Evolutionary conservation across 2,888 invertebrate genomes (phyloP).

Genomic region (Polydesmus complanatus): DNA sequence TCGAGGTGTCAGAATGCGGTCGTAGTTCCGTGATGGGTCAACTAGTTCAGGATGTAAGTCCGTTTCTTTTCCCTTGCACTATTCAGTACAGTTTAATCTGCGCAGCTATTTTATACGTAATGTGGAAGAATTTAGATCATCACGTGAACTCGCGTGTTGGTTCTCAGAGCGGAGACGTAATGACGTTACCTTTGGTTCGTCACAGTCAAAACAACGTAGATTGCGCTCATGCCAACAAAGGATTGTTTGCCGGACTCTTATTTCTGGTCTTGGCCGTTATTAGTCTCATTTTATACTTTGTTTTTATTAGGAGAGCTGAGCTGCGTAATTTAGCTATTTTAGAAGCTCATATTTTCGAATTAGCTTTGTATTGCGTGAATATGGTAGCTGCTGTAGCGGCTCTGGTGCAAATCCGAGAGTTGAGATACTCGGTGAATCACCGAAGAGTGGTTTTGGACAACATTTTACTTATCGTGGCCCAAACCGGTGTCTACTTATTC

Average conservation of each 20-base stretch:
- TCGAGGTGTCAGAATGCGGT: conserved; percentile 17
- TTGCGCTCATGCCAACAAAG: conserved; percentile 19
- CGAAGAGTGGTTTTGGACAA: conserved; percentile 19
- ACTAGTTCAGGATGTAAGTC: conserved; percentile 75
- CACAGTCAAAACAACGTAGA: conserved; percentile 20
- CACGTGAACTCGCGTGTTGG: conserved; percentile 6
- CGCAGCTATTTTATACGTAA: conserved; percentile 84
- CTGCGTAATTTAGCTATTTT: conserved; percentile 23
- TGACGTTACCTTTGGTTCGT: conserved; percentile 8
- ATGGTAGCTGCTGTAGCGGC: conserved; percentile 25
- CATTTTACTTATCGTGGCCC: conserved; percentile 28
- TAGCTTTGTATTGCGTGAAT: conserved; percentile 25
- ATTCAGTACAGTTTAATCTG: conserved; percentile 66
- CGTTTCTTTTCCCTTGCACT: conserved; percentile 84
- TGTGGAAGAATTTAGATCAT: conserved; percentile 73
- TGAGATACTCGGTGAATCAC: conserved; percentile 24
- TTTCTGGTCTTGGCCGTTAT: conserved; percentile 20
- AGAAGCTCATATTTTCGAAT: conserved; percentile 27
- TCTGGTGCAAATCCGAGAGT: conserved; percentile 25
- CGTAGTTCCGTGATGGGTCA: conserved; percentile 80
- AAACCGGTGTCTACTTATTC: conserved; percentile 30
- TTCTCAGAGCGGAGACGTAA: conserved; percentile 15
- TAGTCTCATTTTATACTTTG: conserved; percentile 28
- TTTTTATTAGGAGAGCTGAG: conserved; percentile 24
- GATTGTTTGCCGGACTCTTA: conserved; percentile 19